A percentile compares a stretch with the other conserved stretches of the same genome.
Evolutionary conservation across 2,113 vertebrate species (phyloP).

Genomic region (Eublepharis macularius): DNA sequence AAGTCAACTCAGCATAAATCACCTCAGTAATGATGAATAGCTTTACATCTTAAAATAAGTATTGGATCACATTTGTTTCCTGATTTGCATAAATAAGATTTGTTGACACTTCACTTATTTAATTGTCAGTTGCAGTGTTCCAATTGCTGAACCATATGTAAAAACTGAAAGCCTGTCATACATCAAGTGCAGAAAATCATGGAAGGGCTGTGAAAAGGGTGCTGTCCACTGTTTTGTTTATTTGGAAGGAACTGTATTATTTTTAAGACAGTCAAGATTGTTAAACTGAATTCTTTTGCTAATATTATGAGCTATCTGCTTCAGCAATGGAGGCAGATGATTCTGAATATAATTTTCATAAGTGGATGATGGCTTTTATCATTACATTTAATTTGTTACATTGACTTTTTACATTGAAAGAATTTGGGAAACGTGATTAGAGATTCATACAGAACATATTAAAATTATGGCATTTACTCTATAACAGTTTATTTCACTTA

Average conservation of each 20-base stretch:
- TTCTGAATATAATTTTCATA: slow-evolving; percentile 17
- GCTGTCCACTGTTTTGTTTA: not conserved
- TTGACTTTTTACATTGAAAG: slow-evolving; percentile 29
- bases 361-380: slow-evolving; percentile 36
- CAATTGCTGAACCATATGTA: not conserved
- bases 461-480: not conserved
- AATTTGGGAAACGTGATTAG: slow-evolving; percentile 15
- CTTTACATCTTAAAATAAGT: slow-evolving; percentile 29
- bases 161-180: slow-evolving; percentile 19
- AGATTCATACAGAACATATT: not conserved
- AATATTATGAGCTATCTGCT: not conserved
- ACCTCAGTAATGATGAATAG: not conserved
- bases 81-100: slow-evolving; percentile 37
- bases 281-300: not conserved
- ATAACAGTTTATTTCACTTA: not conserved
- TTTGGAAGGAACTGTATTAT: not conserved
- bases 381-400: slow-evolving; percentile 30
- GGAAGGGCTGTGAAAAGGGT: not conserved
- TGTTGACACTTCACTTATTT: slow-evolving; percentile 19
- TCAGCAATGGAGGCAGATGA: not conserved
- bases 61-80: not conserved
- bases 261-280: not conserved
- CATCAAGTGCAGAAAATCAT: not conserved
- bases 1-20: slow-evolving; percentile 9
- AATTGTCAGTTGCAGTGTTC: rapidly evolving